Evolutionary conservation across 2,888 invertebrate species (phyloP).

Genomic region (Halictus quadricinctus): DNA sequence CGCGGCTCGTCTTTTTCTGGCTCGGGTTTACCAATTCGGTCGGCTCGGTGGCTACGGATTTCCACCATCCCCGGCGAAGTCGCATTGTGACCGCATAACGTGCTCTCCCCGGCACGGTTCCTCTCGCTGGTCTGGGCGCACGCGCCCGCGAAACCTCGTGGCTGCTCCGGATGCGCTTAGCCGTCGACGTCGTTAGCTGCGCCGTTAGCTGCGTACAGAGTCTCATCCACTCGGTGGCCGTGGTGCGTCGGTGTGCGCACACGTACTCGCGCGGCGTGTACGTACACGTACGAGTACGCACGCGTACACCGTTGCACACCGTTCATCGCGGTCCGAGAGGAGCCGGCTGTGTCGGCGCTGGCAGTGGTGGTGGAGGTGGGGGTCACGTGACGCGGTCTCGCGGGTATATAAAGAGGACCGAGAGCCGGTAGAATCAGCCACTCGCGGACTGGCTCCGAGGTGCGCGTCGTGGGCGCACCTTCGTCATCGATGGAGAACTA

Average conservation of each 20-base stretch:
- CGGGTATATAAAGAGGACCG: slow-evolving; percentile 77
- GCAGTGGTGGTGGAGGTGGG: slow-evolving; percentile 53
- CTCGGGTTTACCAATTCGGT: neutral
- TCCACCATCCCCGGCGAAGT: neutral
- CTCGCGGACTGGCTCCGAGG: slow-evolving; percentile 75
- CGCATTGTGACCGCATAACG: slow-evolving; percentile 41
- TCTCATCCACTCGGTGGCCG: neutral
- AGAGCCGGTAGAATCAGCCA: slow-evolving; percentile 73
- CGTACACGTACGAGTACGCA: neutral
- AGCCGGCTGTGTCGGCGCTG: slow-evolving; percentile 46
- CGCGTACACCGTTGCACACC: slow-evolving; percentile 39
- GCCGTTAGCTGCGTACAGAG: slow-evolving; percentile 37
- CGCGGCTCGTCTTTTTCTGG: neutral
- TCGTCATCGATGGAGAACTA: slow-evolving; percentile 13
- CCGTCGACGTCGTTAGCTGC: slow-evolving; percentile 11
- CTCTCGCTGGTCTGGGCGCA: slow-evolving; percentile 43
- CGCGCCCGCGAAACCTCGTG: slow-evolving; percentile 56
- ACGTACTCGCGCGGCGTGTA: neutral
- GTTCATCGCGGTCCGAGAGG: slow-evolving; percentile 30
- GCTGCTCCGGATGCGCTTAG: slow-evolving; percentile 37
- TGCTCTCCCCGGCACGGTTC: slow-evolving; percentile 38
- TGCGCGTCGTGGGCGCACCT: slow-evolving; percentile 20
- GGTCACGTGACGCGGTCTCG: slow-evolving; percentile 69
- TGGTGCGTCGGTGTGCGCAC: neutral
- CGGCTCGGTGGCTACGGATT: neutral